Base-by-base conservation (phyloP, 2,888 invertebrate genomes). In the Brenthis daphne region DNA sequence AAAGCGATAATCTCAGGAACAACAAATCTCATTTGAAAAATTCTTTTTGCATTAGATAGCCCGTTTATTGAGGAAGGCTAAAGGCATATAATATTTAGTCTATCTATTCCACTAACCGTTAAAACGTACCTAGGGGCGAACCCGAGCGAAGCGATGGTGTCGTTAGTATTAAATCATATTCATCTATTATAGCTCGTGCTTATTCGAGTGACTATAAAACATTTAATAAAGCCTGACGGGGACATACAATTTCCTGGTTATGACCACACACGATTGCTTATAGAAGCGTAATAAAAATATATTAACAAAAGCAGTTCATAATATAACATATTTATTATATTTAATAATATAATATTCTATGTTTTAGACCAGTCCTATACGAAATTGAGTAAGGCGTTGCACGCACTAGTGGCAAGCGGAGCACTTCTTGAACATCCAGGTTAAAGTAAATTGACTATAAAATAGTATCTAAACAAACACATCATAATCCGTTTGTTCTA, bases 341-440 rank as follows among this genome's bases (percentile, higher is more conserved):
- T 29, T 33, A 50, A 60, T 48, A 4, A 50, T n/a, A 16, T 12
- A 55, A 55, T 47, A 57, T 16, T 43, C 6, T 20, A 24, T 4
- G 8, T 57, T 24, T 54, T 63, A 33, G 33, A 12, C 64, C 14
- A 73, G 66, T 57, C 12, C 53, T 61, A 47, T 53, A 20, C 57
- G 57, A 16, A 65, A 57, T 69, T 61, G 51, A 60, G 65, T 65
- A 66, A 56, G 67, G 67, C 53, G 63, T 47, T 55, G 53, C 69
- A 72, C 67, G 72, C 65, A 70, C 68, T 72, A 68, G 65, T 66
- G 57, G 55, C 57, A 57, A 67, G 67, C 61, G 24, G 61, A 61
- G 67, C 67, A 67, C 43, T 50, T 56, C 55, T 43, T 70, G 70
- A 47, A 58, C 70, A 69, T 64, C 65, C 60, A 71, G 71, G 69